phyloP scores from a whole-genome alignment of 2,888 invertebrate species.

The Tiphia femorata region DNA sequence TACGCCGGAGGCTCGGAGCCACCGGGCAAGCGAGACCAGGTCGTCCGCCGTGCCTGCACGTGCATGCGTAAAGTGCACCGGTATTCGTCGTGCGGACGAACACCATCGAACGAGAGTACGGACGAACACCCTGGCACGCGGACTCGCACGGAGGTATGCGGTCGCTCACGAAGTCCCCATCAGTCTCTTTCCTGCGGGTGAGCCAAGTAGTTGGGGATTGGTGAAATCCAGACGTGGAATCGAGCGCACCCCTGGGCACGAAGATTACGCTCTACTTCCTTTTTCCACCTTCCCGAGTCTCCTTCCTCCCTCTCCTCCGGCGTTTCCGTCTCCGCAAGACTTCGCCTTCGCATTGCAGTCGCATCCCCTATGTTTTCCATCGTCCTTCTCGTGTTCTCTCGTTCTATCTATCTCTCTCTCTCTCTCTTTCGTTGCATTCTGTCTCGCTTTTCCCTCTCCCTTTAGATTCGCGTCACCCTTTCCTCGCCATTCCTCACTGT shows the following conservation, averaged over 20 bases:
- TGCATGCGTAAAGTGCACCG: too few relatives aligned
- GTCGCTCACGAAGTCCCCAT: not conserved
- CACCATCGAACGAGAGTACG: not conserved
- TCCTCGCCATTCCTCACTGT: too few relatives aligned
- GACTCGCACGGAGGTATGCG: constrained; percentile 1
- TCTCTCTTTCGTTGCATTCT: not conserved
- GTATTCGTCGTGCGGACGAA: too few relatives aligned
- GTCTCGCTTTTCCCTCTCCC: too few relatives aligned
- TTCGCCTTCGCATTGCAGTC: constrained; percentile 2
- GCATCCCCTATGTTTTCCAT: not conserved
- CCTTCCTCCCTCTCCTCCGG: not conserved
- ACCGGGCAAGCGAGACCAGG: too few relatives aligned
- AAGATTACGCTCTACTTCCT: constrained; percentile 30
- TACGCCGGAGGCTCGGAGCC: too few relatives aligned
- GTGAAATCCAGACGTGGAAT: constrained; percentile 41
- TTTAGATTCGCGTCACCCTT: too few relatives aligned
- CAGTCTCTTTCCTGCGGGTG: constrained; percentile 20
- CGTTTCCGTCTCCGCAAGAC: constrained; percentile 5
- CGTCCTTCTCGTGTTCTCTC: not conserved
- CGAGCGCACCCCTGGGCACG: constrained; percentile 35
- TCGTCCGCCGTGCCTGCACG: too few relatives aligned
- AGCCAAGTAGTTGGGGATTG: constrained; percentile 29
- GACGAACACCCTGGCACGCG: too few relatives aligned
- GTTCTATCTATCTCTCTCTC: not conserved
- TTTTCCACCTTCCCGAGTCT: not conserved